These are phyloP conservation scores for Cryptotis parvus DNA, from an alignment of 2,113 vertebrate species.

Conservation along the genomic window DNA sequence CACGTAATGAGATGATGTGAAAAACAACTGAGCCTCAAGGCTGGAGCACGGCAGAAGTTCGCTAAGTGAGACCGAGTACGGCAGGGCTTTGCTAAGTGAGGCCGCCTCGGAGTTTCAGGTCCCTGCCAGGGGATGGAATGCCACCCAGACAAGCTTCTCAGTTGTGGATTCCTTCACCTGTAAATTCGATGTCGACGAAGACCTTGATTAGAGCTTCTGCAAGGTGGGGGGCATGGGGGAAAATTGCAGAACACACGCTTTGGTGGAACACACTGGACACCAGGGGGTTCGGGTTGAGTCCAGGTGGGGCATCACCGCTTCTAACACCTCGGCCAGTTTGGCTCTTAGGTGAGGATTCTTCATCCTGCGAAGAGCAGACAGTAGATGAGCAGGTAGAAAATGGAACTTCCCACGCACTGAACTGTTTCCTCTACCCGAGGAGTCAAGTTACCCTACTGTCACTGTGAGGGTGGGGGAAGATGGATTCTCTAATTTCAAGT, in stretches of 20 bases:
- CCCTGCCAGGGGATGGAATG: neutral
- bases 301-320: conserved; percentile 98
- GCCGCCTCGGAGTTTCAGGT: conserved; percentile 18
- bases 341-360: conserved; percentile 98
- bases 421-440: neutral
- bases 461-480: neutral
- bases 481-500: no score
- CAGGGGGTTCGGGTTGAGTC: conserved; percentile 89
- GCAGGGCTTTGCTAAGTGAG: no score
- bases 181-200: conserved; percentile 99
- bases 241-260: conserved; percentile 96
- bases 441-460: neutral
- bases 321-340: conserved; percentile 97
- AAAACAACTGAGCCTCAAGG: conserved; percentile 19
- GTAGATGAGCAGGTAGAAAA: neutral
- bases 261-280: conserved; percentile 95
- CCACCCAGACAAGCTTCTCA: neutral
- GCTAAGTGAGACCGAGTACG: neutral
- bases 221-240: conserved; percentile 91
- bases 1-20: neutral
- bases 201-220: conserved; percentile 97
- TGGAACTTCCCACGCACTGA: neutral
- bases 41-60: neutral
- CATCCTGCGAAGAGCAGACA: conserved; percentile 89
- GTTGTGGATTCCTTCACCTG: conserved; percentile 85